Conservation (phyloP, 2,113 vertebrate genomes). For the Irena cyanogastra region DNA sequence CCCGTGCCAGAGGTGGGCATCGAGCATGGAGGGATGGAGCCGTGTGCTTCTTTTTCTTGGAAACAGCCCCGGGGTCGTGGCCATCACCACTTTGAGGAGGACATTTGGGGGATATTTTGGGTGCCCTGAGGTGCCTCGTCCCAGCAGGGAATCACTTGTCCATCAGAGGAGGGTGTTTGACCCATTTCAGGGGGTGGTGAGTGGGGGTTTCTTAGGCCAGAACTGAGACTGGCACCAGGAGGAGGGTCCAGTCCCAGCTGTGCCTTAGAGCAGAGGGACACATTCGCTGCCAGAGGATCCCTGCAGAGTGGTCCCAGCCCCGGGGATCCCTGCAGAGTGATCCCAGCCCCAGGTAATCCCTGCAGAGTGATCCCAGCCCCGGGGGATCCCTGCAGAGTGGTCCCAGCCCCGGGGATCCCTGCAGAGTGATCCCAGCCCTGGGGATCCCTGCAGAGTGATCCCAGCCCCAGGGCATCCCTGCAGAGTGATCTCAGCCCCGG, state of each 20-base stretch:
- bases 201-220: neutral
- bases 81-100: neutral
- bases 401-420: neutral
- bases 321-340: neutral
- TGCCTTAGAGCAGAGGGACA: neutral
- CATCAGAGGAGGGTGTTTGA: neutral
- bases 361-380: neutral
- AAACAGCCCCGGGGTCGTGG: rapidly evolving
- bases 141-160: rapidly evolving
- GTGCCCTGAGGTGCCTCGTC: neutral
- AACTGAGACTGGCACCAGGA: neutral
- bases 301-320: too few species aligned
- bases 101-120: neutral
- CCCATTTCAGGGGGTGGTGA: neutral
- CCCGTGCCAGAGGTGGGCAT: rapidly evolving
- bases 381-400: neutral
- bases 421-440: neutral
- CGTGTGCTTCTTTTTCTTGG: neutral
- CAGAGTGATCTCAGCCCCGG: neutral
- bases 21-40: neutral
- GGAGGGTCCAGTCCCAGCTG: neutral
- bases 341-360: neutral
- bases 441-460: too few species aligned
- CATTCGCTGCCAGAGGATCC: rapidly evolving
- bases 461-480: neutral